phyloP scores from a whole-genome alignment of 2,113 vertebrate species.

The Chaenogobius annularis region DNA sequence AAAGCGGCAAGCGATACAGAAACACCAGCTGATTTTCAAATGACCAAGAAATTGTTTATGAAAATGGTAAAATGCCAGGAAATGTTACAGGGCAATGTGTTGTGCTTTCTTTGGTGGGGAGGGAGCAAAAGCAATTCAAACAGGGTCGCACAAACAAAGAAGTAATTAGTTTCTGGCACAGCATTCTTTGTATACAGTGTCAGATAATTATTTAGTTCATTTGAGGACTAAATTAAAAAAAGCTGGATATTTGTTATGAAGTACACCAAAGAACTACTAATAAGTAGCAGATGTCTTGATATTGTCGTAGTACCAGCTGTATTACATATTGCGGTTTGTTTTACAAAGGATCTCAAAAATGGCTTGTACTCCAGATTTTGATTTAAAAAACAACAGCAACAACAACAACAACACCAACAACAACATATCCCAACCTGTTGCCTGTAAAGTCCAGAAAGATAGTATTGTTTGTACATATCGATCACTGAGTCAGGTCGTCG shows the following conservation, averaged over 20 bases:
- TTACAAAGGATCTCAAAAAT: no score
- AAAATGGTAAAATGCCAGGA: constrained; percentile 3
- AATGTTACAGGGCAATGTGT: neutral
- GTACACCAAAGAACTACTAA: neutral
- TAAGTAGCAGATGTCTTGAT: no score
- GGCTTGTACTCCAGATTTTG: no score
- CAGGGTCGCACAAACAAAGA: constrained; percentile 35
- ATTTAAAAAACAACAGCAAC: no score
- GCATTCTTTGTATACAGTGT: constrained; percentile 5
- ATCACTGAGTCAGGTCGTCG: no score
- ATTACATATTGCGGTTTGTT: no score
- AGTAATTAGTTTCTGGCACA: constrained; percentile 3
- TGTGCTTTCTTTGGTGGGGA: neutral
- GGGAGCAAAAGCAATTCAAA: constrained; percentile 3
- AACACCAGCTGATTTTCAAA: neutral
- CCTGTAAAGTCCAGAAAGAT: no score
- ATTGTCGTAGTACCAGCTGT: no score
- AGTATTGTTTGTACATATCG: no score
- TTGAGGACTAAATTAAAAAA: constrained; percentile 11
- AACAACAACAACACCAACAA: no score
- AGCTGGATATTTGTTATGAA: neutral
- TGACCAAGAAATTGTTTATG: constrained; percentile 9
- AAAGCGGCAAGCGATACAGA: neutral
- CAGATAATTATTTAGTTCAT: constrained; percentile 11
- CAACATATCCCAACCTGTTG: no score